Base-by-base conservation (phyloP, 2,888 invertebrate genomes). In the Lithosia quadra region DNA sequence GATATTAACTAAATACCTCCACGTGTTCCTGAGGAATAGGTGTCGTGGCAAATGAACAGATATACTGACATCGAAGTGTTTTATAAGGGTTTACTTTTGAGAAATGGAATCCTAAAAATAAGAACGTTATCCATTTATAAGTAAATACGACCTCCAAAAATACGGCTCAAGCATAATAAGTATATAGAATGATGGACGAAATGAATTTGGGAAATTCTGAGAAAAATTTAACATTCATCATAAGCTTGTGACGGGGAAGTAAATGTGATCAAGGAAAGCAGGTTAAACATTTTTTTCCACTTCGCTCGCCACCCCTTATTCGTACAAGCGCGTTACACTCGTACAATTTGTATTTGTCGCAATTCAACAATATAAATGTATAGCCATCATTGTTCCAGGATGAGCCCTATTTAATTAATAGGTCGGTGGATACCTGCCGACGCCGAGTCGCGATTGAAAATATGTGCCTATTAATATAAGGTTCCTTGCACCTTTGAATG, bases 201-300 rank as follows among this genome's bases (percentile, higher is more conserved):
- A 73, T 11, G 71, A 74, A 73, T 67, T 72, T 61, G 22, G 15
- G 28, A 13, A 59, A 63, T 65, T 69, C 68, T 57, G 43, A 60
- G 67, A 63, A 53, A 74, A 79, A 67, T 73, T 78, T 78, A 87
- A 86, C 87, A 89, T 90, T 88, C 83, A 86, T 89, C 88, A 90
- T 89, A 86, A 88, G 87, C 86, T 84, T 86, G 85, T 84, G 80
- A 83, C 83, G 81, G 84, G 66, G 86, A 85, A 88, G 88, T 87
- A 85, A 91, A 91, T 91, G 89, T 90, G 91, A 91, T 91, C 89
- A 88, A 66, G 86, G 86, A 85, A 86, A 88, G 83, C 88, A 90
- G 89, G 90, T 92, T 90, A 90, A 88, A 89, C 87, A 88, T 90
- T 91, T 90, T 79, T 91, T 93, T 91, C 88, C 91, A 88, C 86